phyloP scores from a whole-genome alignment of 2,888 invertebrate genomes.

The Formica aserva region DNA sequence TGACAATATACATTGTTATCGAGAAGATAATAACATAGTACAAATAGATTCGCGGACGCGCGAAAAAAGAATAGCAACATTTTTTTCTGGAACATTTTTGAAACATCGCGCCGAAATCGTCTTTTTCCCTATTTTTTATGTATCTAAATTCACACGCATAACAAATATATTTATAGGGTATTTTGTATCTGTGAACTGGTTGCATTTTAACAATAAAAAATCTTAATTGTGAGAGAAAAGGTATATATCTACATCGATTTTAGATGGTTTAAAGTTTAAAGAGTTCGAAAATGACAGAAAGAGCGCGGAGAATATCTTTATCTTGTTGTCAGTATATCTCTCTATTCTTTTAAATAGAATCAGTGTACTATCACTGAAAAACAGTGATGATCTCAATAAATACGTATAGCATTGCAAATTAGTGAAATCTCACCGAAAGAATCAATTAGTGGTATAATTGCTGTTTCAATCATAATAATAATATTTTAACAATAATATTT shows the following conservation, averaged over 20 bases:
- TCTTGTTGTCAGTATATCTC: too few relatives aligned
- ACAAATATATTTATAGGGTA: not conserved
- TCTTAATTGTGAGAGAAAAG: too few relatives aligned
- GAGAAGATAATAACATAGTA: not conserved
- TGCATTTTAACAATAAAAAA: not conserved
- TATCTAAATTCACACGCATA: not conserved
- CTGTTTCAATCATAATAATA: too few relatives aligned
- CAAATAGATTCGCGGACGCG: not conserved
- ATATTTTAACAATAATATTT: too few relatives aligned
- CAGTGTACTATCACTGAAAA: not conserved
- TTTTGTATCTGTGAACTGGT: not conserved
- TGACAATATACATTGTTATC: constrained; percentile 1
- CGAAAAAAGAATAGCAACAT: not conserved
- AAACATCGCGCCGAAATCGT: not conserved
- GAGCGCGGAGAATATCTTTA: too few relatives aligned
- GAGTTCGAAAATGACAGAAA: too few relatives aligned
- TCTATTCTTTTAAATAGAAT: too few relatives aligned
- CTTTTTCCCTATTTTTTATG: not conserved
- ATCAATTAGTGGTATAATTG: not conserved
- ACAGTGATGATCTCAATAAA: not conserved
- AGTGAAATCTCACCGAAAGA: not conserved
- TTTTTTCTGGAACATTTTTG: not conserved
- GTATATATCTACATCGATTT: not conserved
- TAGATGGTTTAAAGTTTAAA: too few relatives aligned
- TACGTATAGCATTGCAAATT: not conserved